Evolutionary conservation across 2,888 invertebrate species (phyloP).

Genomic region (Drosophila histrio): DNA sequence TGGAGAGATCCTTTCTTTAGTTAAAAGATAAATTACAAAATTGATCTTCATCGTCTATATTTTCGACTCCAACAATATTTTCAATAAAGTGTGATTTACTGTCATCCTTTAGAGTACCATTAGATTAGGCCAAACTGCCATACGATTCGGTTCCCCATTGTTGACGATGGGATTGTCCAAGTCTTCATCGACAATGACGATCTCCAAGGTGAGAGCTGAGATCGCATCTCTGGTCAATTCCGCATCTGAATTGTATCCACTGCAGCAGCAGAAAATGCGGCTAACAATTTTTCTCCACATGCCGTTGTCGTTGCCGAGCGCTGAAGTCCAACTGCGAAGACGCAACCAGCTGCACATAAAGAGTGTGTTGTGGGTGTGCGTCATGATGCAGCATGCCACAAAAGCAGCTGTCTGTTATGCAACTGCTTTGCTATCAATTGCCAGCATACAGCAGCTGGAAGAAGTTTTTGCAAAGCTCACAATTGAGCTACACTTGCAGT

Average conservation of each 20-base stretch:
- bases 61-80: neutral
- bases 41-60: neutral
- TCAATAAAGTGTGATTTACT: neutral
- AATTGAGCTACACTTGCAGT: neutral
- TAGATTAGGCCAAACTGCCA: slow-evolving; percentile 14
- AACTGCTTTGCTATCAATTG: slow-evolving; percentile 10
- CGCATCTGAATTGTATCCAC: neutral
- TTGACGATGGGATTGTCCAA: neutral
- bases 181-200: slow-evolving; percentile 27
- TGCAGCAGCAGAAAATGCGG: slow-evolving; percentile 13
- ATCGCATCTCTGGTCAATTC: neutral
- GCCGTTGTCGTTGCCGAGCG: neutral
- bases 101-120: slow-evolving; percentile 12
- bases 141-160: neutral
- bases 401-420: slow-evolving; percentile 16
- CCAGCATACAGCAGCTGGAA: neutral
- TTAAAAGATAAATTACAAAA: no score
- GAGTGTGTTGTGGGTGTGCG: neutral
- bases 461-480: neutral
- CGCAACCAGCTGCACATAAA: neutral
- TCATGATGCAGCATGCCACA: neutral
- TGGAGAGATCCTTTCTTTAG: no score
- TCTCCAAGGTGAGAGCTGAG: slow-evolving; percentile 24
- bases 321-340: slow-evolving; percentile 14
- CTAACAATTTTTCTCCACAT: slow-evolving; percentile 24